A percentile compares a stretch with the other conserved stretches of the same genome.
Evolutionary conservation across 2,888 invertebrate species (phyloP).

Genomic region (Patella depressa): DNA sequence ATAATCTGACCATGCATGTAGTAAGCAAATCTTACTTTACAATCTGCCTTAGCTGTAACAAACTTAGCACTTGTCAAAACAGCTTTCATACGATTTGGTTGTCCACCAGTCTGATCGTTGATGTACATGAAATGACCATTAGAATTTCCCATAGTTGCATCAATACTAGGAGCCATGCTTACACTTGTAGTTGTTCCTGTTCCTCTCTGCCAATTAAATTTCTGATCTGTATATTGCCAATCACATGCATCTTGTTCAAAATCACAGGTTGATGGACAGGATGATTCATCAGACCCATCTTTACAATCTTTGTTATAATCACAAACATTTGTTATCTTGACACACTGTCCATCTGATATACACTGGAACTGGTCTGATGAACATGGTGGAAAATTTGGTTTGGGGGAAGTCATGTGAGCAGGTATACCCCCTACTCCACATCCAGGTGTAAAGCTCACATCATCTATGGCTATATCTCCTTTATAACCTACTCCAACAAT

Average conservation of each 20-base stretch:
- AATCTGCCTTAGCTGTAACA: conserved; percentile 50
- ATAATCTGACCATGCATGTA: conserved; percentile 48
- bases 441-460: conserved; percentile 61
- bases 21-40: conserved; percentile 58
- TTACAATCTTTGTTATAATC: conserved; percentile 45
- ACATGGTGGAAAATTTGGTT: conserved; percentile 29
- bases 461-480: conserved; percentile 66
- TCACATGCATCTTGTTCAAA: conserved; percentile 62
- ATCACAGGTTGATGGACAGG: conserved; percentile 55
- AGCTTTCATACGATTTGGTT: conserved; percentile 43
- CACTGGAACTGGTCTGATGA: conserved; percentile 34
- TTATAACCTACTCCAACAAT: conserved; percentile 54
- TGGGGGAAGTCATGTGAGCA: conserved; percentile 28
- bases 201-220: conserved; percentile 60
- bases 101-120: conserved; percentile 42
- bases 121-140: conserved; percentile 62
- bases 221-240: conserved; percentile 51
- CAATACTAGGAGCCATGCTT: conserved; percentile 49
- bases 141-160: conserved; percentile 48
- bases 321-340: conserved; percentile 39
- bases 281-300: conserved; percentile 42
- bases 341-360: conserved; percentile 44
- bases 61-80: conserved; percentile 48
- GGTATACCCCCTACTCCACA: conserved; percentile 48
- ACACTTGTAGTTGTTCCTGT: conserved; percentile 30